phyloP scores from a whole-genome alignment of 2,797 vertebrate species.

The Sardinella longiceps region DNA sequence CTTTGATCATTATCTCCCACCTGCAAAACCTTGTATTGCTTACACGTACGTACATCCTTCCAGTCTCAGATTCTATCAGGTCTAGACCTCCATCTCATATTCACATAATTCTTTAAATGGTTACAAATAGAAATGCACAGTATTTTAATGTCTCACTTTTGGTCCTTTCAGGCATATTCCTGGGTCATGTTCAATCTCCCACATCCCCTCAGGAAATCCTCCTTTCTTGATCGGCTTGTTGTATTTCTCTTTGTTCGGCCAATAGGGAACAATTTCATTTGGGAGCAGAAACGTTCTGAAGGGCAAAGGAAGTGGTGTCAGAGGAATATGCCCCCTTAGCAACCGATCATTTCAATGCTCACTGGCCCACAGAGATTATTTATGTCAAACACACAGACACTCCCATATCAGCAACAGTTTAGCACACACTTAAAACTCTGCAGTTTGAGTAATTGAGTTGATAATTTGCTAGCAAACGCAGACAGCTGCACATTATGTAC shows the following conservation, averaged over 20 bases:
- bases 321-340: background rate
- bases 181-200: constrained; percentile 87
- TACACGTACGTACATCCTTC: background rate
- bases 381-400: background rate
- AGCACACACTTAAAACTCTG: background rate
- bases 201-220: constrained; percentile 84
- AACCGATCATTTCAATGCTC: background rate
- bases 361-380: background rate
- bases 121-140: background rate
- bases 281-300: constrained; percentile 79
- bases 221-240: constrained; percentile 83
- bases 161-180: constrained; percentile 81
- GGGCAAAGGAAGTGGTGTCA: constrained; percentile 11
- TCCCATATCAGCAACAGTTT: background rate
- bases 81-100: background rate
- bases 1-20: background rate
- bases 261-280: constrained; percentile 83
- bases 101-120: background rate
- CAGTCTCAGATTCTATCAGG: background rate
- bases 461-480: background rate
- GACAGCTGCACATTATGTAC: background rate
- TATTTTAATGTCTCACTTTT: constrained; percentile 69
- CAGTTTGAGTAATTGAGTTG: background rate
- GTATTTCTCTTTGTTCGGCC: constrained; percentile 84
- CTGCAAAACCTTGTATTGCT: background rate